phyloP scores from a whole-genome alignment of 2,888 invertebrate genomes.

The Fabriciana adippe region DNA sequence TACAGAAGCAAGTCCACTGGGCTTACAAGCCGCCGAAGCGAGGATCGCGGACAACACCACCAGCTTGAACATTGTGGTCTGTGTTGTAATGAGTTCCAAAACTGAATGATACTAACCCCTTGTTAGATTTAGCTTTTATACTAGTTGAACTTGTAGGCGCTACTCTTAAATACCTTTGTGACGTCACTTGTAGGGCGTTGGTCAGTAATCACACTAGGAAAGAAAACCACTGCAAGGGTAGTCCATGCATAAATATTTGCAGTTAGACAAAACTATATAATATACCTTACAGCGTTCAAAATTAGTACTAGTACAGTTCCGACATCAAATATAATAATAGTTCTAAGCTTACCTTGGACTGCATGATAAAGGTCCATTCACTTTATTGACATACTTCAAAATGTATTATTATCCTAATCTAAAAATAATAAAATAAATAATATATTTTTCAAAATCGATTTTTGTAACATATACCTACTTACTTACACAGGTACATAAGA shows the following conservation, averaged over 20 bases:
- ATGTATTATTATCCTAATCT: constrained; percentile 15
- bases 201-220: constrained; percentile 43
- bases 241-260: constrained; percentile 49
- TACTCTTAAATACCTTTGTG: constrained; percentile 64
- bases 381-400: constrained; percentile 44
- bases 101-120: constrained; percentile 64
- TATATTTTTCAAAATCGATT: not conserved
- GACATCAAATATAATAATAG: constrained; percentile 39
- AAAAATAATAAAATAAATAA: not conserved
- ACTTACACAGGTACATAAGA: too few species aligned
- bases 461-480: too few species aligned
- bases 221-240: constrained; percentile 42
- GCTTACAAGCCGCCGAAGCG: constrained; percentile 80
- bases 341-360: constrained; percentile 64
- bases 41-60: constrained; percentile 85
- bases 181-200: constrained; percentile 46
- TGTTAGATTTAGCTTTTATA: constrained; percentile 66
- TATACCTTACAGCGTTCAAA: constrained; percentile 45
- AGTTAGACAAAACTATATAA: constrained; percentile 18
- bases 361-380: constrained; percentile 66
- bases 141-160: constrained; percentile 63
- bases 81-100: constrained; percentile 61
- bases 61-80: constrained; percentile 81
- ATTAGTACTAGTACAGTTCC: constrained; percentile 44
- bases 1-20: constrained; percentile 53